A percentile compares a stretch with the other conserved stretches of the same genome.
phyloP scores from a whole-genome alignment of 2,888 invertebrate genomes.

The Emesis furor region DNA sequence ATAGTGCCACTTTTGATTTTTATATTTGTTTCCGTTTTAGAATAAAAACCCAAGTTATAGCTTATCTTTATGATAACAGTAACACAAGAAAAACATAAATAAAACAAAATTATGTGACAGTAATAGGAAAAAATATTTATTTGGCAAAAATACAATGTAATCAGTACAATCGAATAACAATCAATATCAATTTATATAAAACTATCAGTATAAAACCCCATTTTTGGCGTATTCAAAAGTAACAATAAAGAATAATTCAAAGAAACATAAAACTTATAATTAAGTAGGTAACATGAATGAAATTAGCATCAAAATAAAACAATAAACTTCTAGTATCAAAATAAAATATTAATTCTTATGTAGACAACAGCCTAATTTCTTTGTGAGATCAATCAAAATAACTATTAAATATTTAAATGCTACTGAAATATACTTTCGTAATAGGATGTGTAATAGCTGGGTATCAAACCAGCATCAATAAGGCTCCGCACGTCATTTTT shows the following conservation, averaged over 20 bases:
- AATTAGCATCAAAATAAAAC: not conserved
- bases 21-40: no score
- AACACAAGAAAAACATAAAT: not conserved
- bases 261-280: not conserved
- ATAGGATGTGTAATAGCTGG: slow-evolving; percentile 35
- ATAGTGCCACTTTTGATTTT: not conserved
- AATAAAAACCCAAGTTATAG: no score
- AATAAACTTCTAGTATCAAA: not conserved
- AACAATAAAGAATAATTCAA: not conserved
- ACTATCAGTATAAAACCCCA: no score
- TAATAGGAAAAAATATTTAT: not conserved
- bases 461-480: slow-evolving; percentile 39
- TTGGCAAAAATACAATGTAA: not conserved
- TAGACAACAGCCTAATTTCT: not conserved
- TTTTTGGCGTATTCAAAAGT: no score
- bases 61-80: not conserved
- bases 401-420: not conserved
- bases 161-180: not conserved
- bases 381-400: not conserved
- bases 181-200: not conserved
- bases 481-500: slow-evolving; percentile 41
- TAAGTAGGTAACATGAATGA: not conserved
- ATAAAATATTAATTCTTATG: not conserved
- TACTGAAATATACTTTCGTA: not conserved
- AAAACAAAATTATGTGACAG: not conserved